These are phyloP conservation scores for Sandelia bainsii DNA, from an alignment of 2,797 vertebrate genomes.

Conservation along the genomic window DNA sequence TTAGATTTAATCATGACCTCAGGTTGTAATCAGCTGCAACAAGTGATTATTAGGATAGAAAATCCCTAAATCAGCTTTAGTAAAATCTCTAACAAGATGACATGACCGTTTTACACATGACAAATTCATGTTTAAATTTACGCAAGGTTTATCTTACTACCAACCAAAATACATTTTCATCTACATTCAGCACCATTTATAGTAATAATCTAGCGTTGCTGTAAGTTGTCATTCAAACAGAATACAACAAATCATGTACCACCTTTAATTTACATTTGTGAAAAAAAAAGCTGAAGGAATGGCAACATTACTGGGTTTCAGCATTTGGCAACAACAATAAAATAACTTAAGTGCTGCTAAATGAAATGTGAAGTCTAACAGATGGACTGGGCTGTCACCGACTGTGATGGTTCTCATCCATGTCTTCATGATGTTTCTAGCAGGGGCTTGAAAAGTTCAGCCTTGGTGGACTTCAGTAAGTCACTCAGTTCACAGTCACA, in stretches of 20 bases:
- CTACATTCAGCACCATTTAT: not conserved
- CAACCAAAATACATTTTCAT: not conserved
- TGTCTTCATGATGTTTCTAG: constrained; percentile 5
- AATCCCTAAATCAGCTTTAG: constrained; percentile 27
- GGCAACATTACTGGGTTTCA: not conserved
- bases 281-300: not conserved
- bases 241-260: not conserved
- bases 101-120: not conserved
- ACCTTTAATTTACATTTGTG: not conserved
- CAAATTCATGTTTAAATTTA: not conserved
- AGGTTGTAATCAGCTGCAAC: constrained; percentile 19
- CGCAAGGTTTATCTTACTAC: not conserved
- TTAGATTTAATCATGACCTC: constrained; percentile 5
- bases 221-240: constrained; percentile 8
- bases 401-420: constrained; percentile 2
- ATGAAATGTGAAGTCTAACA: constrained; percentile 14
- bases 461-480: not conserved
- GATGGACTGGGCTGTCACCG: constrained; percentile 8
- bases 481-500: not conserved
- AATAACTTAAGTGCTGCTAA: not conserved
- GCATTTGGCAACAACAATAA: not conserved
- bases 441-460: not conserved
- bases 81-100: constrained; percentile 3
- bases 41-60: constrained; percentile 7
- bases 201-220: not conserved